Conservation (phyloP, 2,888 invertebrate genomes). For the Sussaba pulchella region DNA sequence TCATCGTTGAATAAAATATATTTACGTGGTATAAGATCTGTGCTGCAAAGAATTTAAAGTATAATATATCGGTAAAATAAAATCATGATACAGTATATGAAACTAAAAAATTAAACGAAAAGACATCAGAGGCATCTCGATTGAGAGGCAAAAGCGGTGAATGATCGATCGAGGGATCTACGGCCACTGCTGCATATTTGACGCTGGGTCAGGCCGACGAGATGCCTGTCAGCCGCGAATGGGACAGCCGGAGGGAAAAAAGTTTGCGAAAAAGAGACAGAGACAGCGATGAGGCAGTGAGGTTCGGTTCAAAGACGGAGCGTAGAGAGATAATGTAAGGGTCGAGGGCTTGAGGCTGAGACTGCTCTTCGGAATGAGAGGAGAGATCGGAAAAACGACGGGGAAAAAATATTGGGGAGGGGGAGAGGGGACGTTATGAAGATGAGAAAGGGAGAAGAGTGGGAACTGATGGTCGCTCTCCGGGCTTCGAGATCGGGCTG, state of each 20-base stretch:
- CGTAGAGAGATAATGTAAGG: not conserved
- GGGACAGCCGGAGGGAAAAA: slow-evolving; percentile 2
- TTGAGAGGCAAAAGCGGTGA: slow-evolving; percentile 9
- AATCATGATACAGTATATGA: too few relatives aligned
- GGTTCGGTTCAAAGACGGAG: slow-evolving; percentile 2
- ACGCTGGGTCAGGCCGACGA: not conserved
- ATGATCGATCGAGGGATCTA: slow-evolving; percentile 30
- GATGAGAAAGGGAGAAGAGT: slow-evolving; percentile 50
- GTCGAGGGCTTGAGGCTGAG: slow-evolving; percentile 1
- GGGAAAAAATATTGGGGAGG: not conserved
- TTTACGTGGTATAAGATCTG: too few relatives aligned
- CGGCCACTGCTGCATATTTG: not conserved
- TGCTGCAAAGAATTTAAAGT: too few relatives aligned
- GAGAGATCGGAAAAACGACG: slow-evolving; percentile 14
- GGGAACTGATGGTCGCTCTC: slow-evolving; percentile 34
- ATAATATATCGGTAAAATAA: too few relatives aligned
- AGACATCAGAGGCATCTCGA: too few relatives aligned
- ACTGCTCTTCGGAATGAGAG: slow-evolving; percentile 1
- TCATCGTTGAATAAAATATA: too few relatives aligned
- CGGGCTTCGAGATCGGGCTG: slow-evolving; percentile 64
- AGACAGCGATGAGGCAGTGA: slow-evolving; percentile 17
- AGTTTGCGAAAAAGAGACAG: slow-evolving; percentile 1
- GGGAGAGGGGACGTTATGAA: not conserved
- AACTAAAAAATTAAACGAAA: too few relatives aligned
- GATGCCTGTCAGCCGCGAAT: not conserved